These are phyloP conservation scores for Mergus octosetaceus DNA, from an alignment of 2,797 vertebrate species.

Conservation along the genomic window DNA sequence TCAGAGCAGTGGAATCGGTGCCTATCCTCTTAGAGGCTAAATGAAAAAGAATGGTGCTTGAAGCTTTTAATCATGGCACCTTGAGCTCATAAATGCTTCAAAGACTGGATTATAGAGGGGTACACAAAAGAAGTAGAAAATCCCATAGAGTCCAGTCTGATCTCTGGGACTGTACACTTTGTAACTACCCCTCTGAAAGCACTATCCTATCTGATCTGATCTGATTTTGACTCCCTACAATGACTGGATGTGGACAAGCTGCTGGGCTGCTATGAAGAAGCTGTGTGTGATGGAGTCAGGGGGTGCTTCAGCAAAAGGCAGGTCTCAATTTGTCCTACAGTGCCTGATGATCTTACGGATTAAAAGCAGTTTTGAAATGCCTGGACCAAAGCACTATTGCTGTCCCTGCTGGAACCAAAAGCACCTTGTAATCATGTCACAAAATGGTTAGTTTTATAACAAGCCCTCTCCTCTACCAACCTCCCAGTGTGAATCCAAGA, in stretches of 20 bases:
- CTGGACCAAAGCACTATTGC: not conserved
- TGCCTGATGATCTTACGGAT: not conserved
- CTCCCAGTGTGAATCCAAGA: constrained; percentile 3
- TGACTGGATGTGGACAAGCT: not conserved
- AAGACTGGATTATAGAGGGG: not conserved
- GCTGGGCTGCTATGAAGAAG: constrained; percentile 1
- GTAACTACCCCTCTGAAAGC: not conserved
- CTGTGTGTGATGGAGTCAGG: not conserved
- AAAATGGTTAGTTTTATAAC: not conserved
- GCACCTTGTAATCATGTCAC: constrained; percentile 9
- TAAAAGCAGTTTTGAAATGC: constrained; percentile 27
- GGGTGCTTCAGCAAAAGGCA: not conserved
- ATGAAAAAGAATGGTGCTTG: not conserved
- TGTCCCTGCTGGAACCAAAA: constrained; percentile 49
- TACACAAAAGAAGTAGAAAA: not conserved
- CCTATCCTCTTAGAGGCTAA: not conserved
- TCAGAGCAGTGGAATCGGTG: not conserved
- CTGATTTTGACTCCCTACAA: not conserved
- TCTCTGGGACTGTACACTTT: not conserved
- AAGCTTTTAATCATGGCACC: constrained; percentile 17
- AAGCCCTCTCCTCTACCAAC: not conserved
- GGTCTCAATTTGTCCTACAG: constrained; percentile 16
- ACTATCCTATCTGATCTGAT: not conserved
- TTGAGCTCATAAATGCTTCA: not conserved
- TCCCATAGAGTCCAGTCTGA: not conserved